A percentile compares a stretch with the other conserved stretches of the same genome.
phyloP scores from a whole-genome alignment of 2,113 vertebrate species.

The Cathartes aura region DNA sequence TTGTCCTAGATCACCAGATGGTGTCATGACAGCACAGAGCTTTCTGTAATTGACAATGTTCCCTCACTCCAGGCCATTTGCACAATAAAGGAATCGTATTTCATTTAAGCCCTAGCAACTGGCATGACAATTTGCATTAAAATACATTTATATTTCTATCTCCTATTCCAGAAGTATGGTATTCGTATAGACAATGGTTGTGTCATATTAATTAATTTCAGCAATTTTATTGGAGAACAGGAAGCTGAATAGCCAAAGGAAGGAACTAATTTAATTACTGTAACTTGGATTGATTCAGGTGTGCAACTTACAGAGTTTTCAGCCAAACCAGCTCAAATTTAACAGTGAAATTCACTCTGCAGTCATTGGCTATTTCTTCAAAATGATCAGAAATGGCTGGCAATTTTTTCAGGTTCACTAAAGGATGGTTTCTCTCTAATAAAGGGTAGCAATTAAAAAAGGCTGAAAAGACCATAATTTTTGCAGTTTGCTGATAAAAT shows the following conservation, averaged over 20 bases:
- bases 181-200: not conserved
- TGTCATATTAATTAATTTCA: not conserved
- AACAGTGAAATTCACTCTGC: not conserved
- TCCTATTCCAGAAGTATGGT: not conserved
- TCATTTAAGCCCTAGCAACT: not conserved
- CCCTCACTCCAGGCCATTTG: not conserved
- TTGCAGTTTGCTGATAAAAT: not conserved
- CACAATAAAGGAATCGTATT: not conserved
- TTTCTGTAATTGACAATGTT: not conserved
- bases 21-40: not conserved
- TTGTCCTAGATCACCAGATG: not conserved
- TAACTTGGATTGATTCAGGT: not conserved
- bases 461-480: not conserved
- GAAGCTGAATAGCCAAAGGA: not conserved
- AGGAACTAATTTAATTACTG: not conserved
- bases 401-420: not conserved
- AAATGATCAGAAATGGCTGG: not conserved
- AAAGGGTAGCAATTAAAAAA: not conserved
- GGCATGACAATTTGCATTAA: not conserved
- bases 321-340: not conserved
- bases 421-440: not conserved
- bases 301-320: not conserved
- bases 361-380: not conserved
- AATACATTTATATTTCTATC: not conserved
- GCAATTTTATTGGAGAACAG: not conserved